A percentile compares a stretch with the other conserved stretches of the same genome.
Evolutionary conservation across 2,888 invertebrate species (phyloP).

Genomic region (Agrotis ipsilon): DNA sequence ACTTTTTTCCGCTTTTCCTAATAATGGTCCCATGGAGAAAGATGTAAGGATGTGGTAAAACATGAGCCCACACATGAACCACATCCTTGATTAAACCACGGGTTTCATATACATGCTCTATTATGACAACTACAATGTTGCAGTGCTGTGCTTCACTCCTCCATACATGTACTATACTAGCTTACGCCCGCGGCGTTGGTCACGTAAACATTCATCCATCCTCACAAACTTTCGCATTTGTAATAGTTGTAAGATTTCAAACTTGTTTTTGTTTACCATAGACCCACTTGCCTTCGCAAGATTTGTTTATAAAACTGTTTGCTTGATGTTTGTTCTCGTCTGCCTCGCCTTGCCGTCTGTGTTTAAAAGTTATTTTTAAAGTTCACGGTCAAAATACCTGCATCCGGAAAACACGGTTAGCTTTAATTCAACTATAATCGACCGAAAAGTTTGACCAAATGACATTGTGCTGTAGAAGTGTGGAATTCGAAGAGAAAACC

Average conservation of each 20-base stretch:
- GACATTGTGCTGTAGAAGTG: background rate
- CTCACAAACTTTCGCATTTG: too few species aligned
- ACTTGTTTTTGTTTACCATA: slow-evolving; percentile 36
- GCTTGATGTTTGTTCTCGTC: slow-evolving; percentile 46
- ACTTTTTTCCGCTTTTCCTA: background rate
- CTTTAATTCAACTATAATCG: slow-evolving; percentile 19
- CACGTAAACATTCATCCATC: too few species aligned
- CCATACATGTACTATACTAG: background rate
- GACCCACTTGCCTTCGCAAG: slow-evolving; percentile 34
- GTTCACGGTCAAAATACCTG: slow-evolving; percentile 58
- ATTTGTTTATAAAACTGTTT: slow-evolving; percentile 53
- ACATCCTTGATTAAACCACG: background rate
- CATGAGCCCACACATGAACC: background rate
- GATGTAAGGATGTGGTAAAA: background rate
- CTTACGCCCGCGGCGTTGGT: too few species aligned
- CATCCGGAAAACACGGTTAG: slow-evolving; percentile 35
- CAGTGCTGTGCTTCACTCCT: background rate
- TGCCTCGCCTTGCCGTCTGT: slow-evolving; percentile 35
- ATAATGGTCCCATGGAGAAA: background rate
- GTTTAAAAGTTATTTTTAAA: slow-evolving; percentile 54
- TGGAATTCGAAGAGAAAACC: background rate
- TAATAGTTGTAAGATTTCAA: background rate
- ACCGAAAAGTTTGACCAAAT: background rate
- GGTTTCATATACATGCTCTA: background rate
- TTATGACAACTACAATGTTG: background rate